A percentile compares a stretch with the other conserved stretches of the same genome.
Conservation (phyloP, 1,140 invertebrate genomes). For the Bactericera cockerelli region DNA sequence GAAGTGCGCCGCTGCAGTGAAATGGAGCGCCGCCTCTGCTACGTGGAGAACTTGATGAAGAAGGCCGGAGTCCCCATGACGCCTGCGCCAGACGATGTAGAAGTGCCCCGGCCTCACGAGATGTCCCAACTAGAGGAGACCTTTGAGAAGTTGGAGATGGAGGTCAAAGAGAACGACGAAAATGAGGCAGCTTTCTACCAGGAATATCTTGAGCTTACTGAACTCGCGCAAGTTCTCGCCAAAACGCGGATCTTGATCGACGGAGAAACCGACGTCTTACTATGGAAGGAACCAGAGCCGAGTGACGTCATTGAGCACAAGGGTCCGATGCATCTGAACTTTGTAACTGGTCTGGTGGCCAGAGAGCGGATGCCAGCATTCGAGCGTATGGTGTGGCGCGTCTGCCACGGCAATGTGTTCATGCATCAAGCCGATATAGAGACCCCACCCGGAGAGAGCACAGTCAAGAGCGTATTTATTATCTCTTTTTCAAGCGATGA, state of each 20-base stretch:
- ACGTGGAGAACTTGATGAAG: too few relatives aligned
- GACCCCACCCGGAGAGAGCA: conserved; percentile 73
- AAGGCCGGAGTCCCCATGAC: too few relatives aligned
- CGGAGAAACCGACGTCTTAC: conserved; percentile 48
- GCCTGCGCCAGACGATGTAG: too few relatives aligned
- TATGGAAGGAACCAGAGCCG: neutral
- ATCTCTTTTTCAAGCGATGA: conserved; percentile 99
- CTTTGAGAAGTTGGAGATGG: too few relatives aligned
- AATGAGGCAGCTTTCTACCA: too few relatives aligned
- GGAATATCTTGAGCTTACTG: conserved; percentile 86
- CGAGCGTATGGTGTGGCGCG: conserved; percentile 71
- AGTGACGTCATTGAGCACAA: conserved; percentile 17
- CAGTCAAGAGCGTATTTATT: conserved; percentile 92
- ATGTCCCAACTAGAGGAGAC: too few relatives aligned
- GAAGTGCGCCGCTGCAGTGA: too few relatives aligned
- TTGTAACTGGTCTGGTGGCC: conserved; percentile 68
- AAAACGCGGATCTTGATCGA: conserved; percentile 95
- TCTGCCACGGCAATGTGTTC: conserved; percentile 78
- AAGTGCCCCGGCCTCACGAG: too few relatives aligned
- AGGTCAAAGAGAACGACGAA: too few relatives aligned
- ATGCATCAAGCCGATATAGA: conserved; percentile 73
- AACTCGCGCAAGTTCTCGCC: conserved; percentile 82
- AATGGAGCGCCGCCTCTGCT: too few relatives aligned
- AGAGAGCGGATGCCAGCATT: conserved; percentile 58
- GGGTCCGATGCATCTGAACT: conserved; percentile 45